Evolutionary conservation across 2,113 vertebrate genomes (phyloP), one percentile per base, ranked within the genome.

Genomic region (Diadophis punctatus): DNA sequence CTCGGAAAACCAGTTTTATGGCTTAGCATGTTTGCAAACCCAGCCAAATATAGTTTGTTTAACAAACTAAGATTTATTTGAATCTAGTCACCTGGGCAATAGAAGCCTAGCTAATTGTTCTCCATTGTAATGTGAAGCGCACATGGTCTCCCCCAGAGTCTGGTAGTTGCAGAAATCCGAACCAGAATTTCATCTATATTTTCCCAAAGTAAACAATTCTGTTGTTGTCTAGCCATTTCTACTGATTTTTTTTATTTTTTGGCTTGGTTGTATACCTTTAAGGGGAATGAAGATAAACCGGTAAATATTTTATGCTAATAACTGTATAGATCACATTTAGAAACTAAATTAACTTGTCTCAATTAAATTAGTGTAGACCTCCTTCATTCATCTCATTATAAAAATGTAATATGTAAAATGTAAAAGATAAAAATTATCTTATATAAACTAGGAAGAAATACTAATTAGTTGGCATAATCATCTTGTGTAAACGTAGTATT

Each of bases 391-490:
- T 94, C 94, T 97, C 96, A 97, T 98, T 98, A 97, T 68, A 68
- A 68, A 97, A 96, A 97, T 97, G 93, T 95, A 97, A 97, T n/a
- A n/a, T n/a, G n/a, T n/a, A n/a, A n/a, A n/a, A n/a, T n/a, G n/a
- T n/a, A n/a, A n/a, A n/a, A n/a, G n/a, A n/a, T n/a, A n/a, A 96
- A 95, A 93, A 68, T 95, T 97, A 95, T 96, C 96, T 93, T 89
- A 97, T 96, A 96, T 96, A 96, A 97, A 95, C 55, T 96, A 95
- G 97, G 92, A 91, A 95, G 95, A 97, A 97, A 98, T 97, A 96
- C 95, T 97, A 98, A 97, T 97, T 98, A 97, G 97, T 96, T 97
- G 96, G 96, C 97, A 56, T 97, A 98, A 97, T 97, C 97, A 98
- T 97, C 96, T 97, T 97, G 93, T 97, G 90, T 98, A 98, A 98